Conservation (phyloP, 2,888 invertebrate species). For the Thalpophila matura region DNA sequence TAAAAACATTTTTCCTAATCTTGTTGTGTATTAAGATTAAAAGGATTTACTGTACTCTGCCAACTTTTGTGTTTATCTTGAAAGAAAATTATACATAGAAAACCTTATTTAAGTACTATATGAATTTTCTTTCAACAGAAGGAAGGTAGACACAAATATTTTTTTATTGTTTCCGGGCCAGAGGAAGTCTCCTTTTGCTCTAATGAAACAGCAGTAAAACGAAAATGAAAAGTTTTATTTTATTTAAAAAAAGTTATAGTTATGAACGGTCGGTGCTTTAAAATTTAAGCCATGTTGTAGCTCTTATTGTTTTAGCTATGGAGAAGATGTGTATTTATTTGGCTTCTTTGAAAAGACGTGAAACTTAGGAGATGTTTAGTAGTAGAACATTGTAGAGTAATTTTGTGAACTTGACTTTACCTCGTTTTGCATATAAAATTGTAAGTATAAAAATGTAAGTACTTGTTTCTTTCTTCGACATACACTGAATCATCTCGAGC, state of each 20-base stretch:
- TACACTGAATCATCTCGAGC: constrained; percentile 26
- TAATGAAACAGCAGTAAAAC: background rate
- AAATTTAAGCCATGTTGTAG: too few species aligned
- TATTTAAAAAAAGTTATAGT: too few species aligned
- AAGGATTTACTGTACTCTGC: constrained; percentile 32
- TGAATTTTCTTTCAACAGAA: background rate
- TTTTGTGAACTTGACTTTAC: too few species aligned
- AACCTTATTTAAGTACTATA: background rate
- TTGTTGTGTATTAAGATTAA: constrained; percentile 48
- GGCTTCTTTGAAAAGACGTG: background rate
- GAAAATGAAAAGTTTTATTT: background rate
- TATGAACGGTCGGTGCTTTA: too few species aligned
- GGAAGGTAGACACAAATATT: too few species aligned
- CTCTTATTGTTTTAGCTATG: too few species aligned
- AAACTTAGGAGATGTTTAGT: background rate
- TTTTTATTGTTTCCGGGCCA: too few species aligned
- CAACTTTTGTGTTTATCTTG: constrained; percentile 25
- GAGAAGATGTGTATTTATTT: too few species aligned
- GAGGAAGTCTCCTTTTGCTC: too few species aligned
- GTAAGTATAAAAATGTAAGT: too few species aligned
- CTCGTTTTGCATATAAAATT: too few species aligned
- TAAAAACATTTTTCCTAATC: constrained; percentile 38
- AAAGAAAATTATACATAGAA: too few species aligned
- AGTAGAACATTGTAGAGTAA: background rate
- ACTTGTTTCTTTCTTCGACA: constrained; percentile 13